phyloP scores from a whole-genome alignment of 1,140 invertebrate genomes.

The Octopus sinensis region DNA sequence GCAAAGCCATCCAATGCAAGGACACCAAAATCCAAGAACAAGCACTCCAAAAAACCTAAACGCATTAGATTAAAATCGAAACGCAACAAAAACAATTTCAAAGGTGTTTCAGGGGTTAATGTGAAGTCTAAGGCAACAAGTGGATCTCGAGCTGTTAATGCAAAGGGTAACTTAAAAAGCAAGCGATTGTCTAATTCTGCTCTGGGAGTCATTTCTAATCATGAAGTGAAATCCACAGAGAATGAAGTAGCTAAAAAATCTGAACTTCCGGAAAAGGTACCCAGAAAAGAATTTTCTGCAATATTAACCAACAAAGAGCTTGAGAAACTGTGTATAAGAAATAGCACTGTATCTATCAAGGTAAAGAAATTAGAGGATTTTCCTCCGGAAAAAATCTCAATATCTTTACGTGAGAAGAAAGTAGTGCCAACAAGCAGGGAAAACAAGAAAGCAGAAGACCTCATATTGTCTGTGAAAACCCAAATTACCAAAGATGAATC shows the following conservation, averaged over 20 bases:
- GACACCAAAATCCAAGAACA: too few species aligned
- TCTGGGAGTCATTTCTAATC: neutral
- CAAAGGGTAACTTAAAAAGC: neutral
- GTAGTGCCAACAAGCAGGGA: neutral
- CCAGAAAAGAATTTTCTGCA: neutral
- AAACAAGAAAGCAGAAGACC: neutral
- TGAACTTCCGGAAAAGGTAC: neutral
- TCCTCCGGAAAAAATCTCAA: neutral
- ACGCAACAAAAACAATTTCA: too few species aligned
- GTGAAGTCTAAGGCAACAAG: neutral
- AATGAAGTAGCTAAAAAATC: conserved; percentile 2
- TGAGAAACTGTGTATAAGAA: conserved; percentile 7
- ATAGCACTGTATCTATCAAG: conserved; percentile 6
- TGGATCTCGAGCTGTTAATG: neutral
- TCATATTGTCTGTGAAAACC: neutral
- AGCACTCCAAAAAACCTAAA: too few species aligned
- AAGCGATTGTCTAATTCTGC: neutral
- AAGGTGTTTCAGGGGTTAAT: too few species aligned
- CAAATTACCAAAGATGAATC: neutral
- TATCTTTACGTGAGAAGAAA: conserved; percentile 7
- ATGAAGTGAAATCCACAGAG: neutral
- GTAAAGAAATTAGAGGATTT: conserved; percentile 9
- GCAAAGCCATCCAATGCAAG: too few species aligned
- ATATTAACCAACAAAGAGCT: conserved; percentile 4
- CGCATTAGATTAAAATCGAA: too few species aligned